Conservation (phyloP, 1,140 invertebrate genomes). For the Mamestra configurata region DNA sequence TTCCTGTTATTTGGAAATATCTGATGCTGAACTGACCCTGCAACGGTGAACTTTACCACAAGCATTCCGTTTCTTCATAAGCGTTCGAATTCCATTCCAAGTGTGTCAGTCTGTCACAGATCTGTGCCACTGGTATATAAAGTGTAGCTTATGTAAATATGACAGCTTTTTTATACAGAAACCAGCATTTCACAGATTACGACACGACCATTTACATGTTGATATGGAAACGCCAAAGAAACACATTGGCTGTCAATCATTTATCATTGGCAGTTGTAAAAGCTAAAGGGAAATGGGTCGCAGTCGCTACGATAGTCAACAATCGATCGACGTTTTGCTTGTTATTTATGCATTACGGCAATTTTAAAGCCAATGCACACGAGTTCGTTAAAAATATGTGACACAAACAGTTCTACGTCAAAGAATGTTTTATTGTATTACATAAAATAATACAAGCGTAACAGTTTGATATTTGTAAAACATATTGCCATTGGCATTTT, state of each 20-base stretch:
- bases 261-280: conserved; percentile 7
- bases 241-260: not conserved
- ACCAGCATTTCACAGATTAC: not conserved
- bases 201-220: not conserved
- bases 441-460: not conserved
- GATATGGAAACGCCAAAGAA: conserved; percentile 12
- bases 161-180: not conserved
- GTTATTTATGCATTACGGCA: conserved; percentile 9
- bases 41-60: not conserved
- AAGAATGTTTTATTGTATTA: not conserved
- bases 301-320: not conserved
- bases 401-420: conserved; percentile 1
- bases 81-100: not conserved
- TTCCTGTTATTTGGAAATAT: not conserved
- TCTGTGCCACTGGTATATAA: not conserved
- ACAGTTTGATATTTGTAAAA: conserved; percentile 7
- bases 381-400: not conserved
- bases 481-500: not conserved
- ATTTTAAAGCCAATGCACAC: not conserved
- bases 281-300: conserved; percentile 8
- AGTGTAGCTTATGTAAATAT: conserved; percentile 9
- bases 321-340: not conserved
- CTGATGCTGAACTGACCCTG: not conserved
- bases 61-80: conserved; percentile 7
- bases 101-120: not conserved